phyloP scores from a whole-genome alignment of 2,888 invertebrate genomes.

The Campoletis raptor region DNA sequence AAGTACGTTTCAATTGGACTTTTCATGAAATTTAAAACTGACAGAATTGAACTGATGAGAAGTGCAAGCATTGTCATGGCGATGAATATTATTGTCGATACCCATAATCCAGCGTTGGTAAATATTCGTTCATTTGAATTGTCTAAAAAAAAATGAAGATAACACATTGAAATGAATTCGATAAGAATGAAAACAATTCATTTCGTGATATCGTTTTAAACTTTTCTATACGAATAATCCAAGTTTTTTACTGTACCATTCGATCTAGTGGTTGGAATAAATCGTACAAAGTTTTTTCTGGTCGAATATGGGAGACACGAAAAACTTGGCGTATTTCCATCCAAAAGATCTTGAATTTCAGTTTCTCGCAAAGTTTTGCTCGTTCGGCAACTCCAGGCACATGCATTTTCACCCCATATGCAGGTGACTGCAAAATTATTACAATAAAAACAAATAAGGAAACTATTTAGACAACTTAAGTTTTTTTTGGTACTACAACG shows the following conservation, averaged over 20 bases:
- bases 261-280: background rate
- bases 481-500: background rate
- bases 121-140: constrained; percentile 60
- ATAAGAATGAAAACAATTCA: too few species aligned
- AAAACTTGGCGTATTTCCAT: constrained; percentile 70
- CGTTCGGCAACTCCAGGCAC: constrained; percentile 71
- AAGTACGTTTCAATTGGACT: constrained; percentile 70
- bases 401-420: constrained; percentile 68
- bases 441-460: background rate
- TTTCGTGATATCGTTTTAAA: background rate
- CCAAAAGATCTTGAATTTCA: constrained; percentile 70
- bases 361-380: constrained; percentile 59
- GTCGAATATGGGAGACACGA: constrained; percentile 56
- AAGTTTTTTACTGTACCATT: background rate
- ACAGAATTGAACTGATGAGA: constrained; percentile 65
- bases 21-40: constrained; percentile 69
- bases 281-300: background rate
- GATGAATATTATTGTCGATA: constrained; percentile 67
- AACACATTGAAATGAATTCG: too few species aligned
- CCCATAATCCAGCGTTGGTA: constrained; percentile 69
- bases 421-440: constrained; percentile 67
- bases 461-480: background rate
- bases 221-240: background rate
- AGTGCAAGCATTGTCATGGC: constrained; percentile 63
- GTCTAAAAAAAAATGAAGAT: constrained; percentile 39